phyloP scores from a whole-genome alignment of 1,140 invertebrate genomes.

The Aricia agestis region DNA sequence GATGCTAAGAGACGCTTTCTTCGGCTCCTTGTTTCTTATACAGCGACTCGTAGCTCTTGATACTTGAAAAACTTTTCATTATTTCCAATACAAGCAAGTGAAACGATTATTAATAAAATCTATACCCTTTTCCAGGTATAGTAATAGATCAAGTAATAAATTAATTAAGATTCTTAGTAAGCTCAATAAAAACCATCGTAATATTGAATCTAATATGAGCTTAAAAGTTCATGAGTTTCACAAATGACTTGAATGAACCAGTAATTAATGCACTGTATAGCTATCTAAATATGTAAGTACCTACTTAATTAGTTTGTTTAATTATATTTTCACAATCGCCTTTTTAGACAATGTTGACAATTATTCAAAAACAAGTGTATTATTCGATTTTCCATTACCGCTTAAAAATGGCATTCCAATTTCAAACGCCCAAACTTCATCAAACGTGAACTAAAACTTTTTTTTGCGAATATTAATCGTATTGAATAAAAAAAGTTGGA shows the following conservation, averaged over 20 bases:
- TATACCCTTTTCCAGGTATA: no score
- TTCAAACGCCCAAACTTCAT: constrained; percentile 6
- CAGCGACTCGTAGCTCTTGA: constrained; percentile 32
- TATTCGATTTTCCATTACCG: not conserved
- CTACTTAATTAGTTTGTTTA: no score
- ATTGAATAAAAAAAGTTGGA: not conserved
- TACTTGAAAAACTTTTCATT: constrained; percentile 26
- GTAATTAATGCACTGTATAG: no score
- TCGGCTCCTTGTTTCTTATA: constrained; percentile 69
- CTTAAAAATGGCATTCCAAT: not conserved
- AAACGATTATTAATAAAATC: not conserved
- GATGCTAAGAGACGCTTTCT: constrained; percentile 71
- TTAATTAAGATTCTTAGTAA: no score
- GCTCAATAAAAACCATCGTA: no score
- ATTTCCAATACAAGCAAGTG: not conserved
- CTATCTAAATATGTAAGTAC: no score
- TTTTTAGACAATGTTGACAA: no score
- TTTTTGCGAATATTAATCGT: not conserved
- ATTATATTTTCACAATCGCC: no score
- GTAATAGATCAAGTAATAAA: no score
- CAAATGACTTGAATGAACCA: no score
- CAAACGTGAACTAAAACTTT: not conserved
- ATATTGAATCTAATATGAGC: no score
- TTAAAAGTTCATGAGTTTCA: no score
- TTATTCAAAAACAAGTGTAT: not conserved